Evolutionary conservation across 2,888 invertebrate species (phyloP).

Genomic region (Lepidochrysops patricia): DNA sequence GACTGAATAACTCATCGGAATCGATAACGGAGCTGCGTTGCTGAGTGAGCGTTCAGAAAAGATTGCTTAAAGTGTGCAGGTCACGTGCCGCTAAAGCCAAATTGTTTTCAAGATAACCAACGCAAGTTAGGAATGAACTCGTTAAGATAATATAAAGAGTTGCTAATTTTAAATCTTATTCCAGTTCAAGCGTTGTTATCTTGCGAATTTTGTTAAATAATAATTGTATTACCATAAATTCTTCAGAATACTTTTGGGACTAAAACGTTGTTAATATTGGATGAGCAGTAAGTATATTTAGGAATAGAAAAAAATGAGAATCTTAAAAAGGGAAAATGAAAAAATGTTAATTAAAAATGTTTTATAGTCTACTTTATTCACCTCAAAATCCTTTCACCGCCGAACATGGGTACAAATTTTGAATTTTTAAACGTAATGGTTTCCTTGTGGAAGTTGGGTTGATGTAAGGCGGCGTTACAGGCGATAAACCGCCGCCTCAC

Average conservation of each 20-base stretch:
- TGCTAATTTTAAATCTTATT: neutral
- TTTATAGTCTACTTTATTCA: neutral
- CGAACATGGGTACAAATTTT: neutral
- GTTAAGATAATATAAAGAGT: neutral
- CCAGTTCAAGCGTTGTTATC: neutral
- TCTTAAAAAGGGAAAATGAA: too few species aligned
- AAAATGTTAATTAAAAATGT: neutral
- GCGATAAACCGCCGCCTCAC: neutral
- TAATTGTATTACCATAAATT: neutral
- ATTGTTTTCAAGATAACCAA: neutral
- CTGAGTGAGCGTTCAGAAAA: neutral
- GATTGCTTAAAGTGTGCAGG: neutral
- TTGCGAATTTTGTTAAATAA: neutral
- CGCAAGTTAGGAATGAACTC: neutral
- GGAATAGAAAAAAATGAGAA: too few species aligned
- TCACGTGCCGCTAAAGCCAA: neutral
- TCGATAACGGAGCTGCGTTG: neutral
- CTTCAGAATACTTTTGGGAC: too few species aligned
- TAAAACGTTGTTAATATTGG: too few species aligned
- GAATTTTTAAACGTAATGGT: conserved; percentile 1
- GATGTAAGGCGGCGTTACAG: conserved; percentile 4
- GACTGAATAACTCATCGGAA: neutral
- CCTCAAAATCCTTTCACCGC: neutral
- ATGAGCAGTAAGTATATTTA: too few species aligned
- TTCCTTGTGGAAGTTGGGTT: neutral